Conservation (phyloP, 2,113 vertebrate genomes). For the Vulpes lagopus region DNA sequence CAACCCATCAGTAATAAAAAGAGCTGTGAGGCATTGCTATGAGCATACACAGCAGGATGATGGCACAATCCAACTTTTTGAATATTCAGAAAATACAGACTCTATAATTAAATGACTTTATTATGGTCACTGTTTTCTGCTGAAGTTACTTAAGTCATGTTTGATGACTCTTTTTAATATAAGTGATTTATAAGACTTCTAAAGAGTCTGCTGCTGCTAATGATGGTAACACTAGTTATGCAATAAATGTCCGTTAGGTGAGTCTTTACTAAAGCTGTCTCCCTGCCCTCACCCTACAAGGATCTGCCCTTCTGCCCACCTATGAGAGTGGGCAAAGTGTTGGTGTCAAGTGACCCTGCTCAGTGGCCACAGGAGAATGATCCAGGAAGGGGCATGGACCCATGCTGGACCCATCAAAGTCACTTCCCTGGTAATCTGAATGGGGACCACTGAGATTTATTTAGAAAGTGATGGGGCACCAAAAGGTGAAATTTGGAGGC, state of each 20-base stretch:
- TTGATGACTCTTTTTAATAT: background rate
- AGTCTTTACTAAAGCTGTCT: background rate
- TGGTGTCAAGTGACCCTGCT: background rate
- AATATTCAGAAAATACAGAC: background rate
- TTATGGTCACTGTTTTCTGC: constrained; percentile 19
- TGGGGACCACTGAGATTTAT: background rate
- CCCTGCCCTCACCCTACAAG: background rate
- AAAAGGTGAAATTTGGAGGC: background rate
- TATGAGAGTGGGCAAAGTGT: background rate
- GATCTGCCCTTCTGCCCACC: background rate
- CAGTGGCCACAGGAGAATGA: background rate
- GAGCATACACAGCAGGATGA: background rate
- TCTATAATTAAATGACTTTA: background rate
- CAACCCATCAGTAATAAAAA: constrained; percentile 7
- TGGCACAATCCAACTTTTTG: background rate
- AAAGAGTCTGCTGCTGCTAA: background rate
- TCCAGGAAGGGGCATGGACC: background rate
- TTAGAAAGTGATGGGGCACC: background rate
- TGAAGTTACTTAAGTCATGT: background rate
- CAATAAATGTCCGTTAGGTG: background rate
- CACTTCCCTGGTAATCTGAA: background rate
- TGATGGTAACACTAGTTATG: background rate
- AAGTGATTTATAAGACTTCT: background rate
- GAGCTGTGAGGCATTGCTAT: constrained; percentile 1
- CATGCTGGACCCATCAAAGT: background rate